Evolutionary conservation across 2,113 vertebrate species (phyloP), one percentile per base, ranked within the genome.

Genomic region (Peromyscus maniculatus): DNA sequence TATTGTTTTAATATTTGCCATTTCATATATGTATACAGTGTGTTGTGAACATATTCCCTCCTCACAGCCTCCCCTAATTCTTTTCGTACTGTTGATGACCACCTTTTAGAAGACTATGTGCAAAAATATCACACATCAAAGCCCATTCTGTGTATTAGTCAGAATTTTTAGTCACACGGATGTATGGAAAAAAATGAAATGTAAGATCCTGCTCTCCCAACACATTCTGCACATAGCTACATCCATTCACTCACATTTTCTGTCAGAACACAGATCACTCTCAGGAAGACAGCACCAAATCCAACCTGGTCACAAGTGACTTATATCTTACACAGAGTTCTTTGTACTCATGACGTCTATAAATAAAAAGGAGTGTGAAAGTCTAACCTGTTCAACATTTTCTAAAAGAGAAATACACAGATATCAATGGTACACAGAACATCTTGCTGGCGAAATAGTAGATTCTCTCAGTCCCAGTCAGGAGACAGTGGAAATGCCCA

Each of bases 401-500:
- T 46, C 57, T 43, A 64, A 39, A 59, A 91, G 39, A 22, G 9
- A 0, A 0, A 10, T 19, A 82, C 0, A 22, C 11, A 43, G 3
- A 3, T 36, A 10, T 21, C n/a, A 22, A 0, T 0, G 5, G 24
- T 49, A 0, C 19, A 8, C 24, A 67, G 3, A 10, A 80, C 33
- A 83, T 66, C 2, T 59, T 62, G 4, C 9, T 19, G 7, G 4
- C 7, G 13, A 17, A 12, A 1, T 2, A 64, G 3, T 0, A 0
- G 4, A 1, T 67, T 4, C 0, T 43, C 4, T 15, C 5, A 4
- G 0, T 7, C 19, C 5, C 15, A 10, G 2, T 15, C 13, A 6
- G 0, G 0, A 10, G 43, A 8, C 3, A 26, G 10, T 21, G 12
- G 17, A 74, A 78, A 49, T 4, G 21, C 36, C 15, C 52, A 24